These are phyloP conservation scores for Carterocephalus palaemon DNA, from an alignment of 2,888 invertebrate species.

Conservation along the genomic window DNA sequence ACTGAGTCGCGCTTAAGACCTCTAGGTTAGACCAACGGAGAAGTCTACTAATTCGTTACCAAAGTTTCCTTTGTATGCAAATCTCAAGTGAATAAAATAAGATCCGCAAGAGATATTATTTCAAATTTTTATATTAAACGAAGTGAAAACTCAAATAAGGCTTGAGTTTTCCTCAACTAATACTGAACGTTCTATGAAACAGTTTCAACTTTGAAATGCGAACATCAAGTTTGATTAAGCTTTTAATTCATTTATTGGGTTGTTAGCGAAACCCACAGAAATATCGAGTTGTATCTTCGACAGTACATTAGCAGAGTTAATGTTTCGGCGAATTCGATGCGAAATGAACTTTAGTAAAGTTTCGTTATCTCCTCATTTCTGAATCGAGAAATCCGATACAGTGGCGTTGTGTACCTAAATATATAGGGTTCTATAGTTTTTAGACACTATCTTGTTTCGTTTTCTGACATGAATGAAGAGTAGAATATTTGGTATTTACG, in stretches of 20 bases:
- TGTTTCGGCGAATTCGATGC: constrained; percentile 6
- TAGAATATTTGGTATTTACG: too few relatives aligned
- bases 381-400: constrained; percentile 1
- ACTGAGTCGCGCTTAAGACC: too few relatives aligned
- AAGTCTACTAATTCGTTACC: too few relatives aligned
- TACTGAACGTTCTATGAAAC: neutral
- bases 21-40: too few relatives aligned
- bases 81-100: too few relatives aligned
- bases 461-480: too few relatives aligned
- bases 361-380: constrained; percentile 14
- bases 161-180: too few relatives aligned
- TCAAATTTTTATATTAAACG: too few relatives aligned
- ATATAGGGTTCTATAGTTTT: neutral
- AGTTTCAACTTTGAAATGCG: constrained; percentile 8
- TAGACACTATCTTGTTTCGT: too few relatives aligned
- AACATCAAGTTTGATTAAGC: constrained; percentile 11
- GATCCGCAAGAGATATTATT: too few relatives aligned
- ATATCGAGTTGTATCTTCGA: constrained; percentile 18
- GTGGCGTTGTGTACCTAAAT: constrained; percentile 1
- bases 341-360: constrained; percentile 13
- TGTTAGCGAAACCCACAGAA: constrained; percentile 15
- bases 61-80: too few relatives aligned
- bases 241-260: constrained; percentile 19
- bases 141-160: too few relatives aligned
- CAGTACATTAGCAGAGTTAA: constrained; percentile 18